Percentiles rank a stretch among this genome's conserved stretches.
phyloP scores from a whole-genome alignment of 2,888 invertebrate genomes.

The Coleophora deauratella region DNA sequence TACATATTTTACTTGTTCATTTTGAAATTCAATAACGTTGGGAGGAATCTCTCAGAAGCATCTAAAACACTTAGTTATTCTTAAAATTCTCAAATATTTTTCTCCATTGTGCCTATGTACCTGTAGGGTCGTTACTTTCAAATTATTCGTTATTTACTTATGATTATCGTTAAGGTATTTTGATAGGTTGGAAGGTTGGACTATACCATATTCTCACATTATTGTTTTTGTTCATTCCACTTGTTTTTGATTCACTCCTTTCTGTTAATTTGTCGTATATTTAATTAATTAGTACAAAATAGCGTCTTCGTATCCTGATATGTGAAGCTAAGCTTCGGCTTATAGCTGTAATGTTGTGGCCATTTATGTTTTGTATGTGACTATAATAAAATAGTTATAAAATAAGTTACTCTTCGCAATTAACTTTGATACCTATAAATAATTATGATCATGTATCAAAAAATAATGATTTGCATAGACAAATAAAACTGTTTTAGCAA shows the following conservation, averaged over 20 bases:
- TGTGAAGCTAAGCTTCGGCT: conserved; percentile 39
- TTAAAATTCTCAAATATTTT: too few species aligned
- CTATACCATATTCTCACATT: conserved; percentile 14
- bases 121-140: conserved; percentile 46
- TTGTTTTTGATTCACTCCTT: conserved; percentile 62
- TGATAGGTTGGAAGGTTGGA: conserved; percentile 27
- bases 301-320: conserved; percentile 43
- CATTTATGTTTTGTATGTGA: conserved; percentile 62
- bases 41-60: too few species aligned
- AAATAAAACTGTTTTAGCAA: conserved; percentile 68
- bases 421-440: conserved; percentile 33
- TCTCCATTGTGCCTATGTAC: conserved; percentile 54
- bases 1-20: too few species aligned
- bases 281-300: conserved; percentile 63
- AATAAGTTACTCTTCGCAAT: conserved; percentile 52
- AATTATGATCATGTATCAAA: conserved; percentile 39
- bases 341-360: conserved; percentile 57
- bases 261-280: conserved; percentile 19
- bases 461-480: conserved; percentile 57
- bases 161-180: conserved; percentile 34
- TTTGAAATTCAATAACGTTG: too few species aligned
- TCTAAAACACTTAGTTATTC: too few species aligned
- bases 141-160: conserved; percentile 47
- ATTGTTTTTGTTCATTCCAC: conserved; percentile 42
- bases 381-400: conserved; percentile 49